A percentile compares a stretch with the other conserved stretches of the same genome.
These are phyloP conservation scores for Meloidogyne floridensis DNA, from an alignment of 1,140 invertebrate genomes.

Conservation along the genomic window DNA sequence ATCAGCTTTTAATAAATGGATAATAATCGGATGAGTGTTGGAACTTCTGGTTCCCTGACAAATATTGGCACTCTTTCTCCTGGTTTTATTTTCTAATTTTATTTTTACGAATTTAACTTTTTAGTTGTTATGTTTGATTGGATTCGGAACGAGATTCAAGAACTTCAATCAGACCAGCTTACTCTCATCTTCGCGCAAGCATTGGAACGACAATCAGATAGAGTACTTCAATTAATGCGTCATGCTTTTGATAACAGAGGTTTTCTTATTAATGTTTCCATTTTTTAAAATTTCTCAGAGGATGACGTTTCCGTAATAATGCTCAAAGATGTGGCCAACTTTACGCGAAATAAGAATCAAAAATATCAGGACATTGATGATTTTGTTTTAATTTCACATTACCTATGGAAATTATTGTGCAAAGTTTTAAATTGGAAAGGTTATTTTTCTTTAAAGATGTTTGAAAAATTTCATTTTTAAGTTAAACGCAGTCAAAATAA, in stretches of 20 bases:
- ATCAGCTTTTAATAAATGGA: background rate
- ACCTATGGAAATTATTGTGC: slow-evolving; percentile 3
- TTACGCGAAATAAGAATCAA: background rate
- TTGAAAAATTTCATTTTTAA: background rate
- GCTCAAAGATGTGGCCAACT: background rate
- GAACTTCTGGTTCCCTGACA: background rate
- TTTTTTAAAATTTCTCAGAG: background rate
- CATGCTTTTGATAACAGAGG: background rate
- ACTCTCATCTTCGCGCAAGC: background rate
- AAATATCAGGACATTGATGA: background rate
- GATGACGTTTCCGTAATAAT: background rate
- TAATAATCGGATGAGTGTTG: background rate
- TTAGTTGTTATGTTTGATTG: background rate
- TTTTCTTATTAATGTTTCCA: background rate
- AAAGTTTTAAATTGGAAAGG: slow-evolving; percentile 13
- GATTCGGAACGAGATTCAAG: background rate
- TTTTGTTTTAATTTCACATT: slow-evolving; percentile 8
- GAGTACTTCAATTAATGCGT: background rate
- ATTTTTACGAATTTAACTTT: background rate
- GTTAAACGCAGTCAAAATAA: background rate
- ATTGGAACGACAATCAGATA: background rate
- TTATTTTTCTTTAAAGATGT: background rate
- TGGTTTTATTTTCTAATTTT: background rate
- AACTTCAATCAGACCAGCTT: background rate
- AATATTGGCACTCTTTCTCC: background rate